Evolutionary conservation across 2,797 vertebrate genomes (phyloP).

Genomic region (Muscicapa comitata): DNA sequence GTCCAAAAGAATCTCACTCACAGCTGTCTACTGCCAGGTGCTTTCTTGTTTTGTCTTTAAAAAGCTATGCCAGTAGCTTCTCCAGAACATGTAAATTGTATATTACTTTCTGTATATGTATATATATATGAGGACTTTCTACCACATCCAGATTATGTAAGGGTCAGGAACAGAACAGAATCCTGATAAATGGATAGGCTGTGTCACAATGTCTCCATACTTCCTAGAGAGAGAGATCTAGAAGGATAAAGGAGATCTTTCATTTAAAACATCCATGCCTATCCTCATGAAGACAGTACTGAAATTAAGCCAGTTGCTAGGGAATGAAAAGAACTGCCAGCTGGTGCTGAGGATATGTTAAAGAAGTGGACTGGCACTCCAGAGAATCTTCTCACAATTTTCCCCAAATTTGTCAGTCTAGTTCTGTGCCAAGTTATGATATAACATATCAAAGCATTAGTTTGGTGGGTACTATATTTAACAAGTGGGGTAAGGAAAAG

Average conservation of each 20-base stretch:
- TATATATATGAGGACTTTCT: background rate
- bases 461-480: constrained; percentile 26
- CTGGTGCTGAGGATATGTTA: constrained; percentile 55
- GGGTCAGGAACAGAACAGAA: background rate
- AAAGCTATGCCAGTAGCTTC: background rate
- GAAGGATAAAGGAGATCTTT: background rate
- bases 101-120: background rate
- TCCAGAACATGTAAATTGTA: background rate
- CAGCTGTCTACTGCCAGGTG: background rate
- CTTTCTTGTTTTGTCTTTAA: background rate
- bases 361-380: constrained; percentile 56
- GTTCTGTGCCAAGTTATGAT: constrained; percentile 26
- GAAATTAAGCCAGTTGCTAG: constrained; percentile 59
- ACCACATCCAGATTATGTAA: background rate
- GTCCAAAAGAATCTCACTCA: background rate
- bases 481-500: constrained; percentile 8
- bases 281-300: background rate
- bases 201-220: background rate
- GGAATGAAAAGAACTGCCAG: constrained; percentile 49
- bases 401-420: constrained; percentile 35
- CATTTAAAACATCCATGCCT: background rate
- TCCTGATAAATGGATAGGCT: background rate
- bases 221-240: background rate
- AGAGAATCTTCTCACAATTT: constrained; percentile 45
- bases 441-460: constrained; percentile 10